Conservation (phyloP, 2,797 vertebrate genomes). For the Petrocephalus sullivani region DNA sequence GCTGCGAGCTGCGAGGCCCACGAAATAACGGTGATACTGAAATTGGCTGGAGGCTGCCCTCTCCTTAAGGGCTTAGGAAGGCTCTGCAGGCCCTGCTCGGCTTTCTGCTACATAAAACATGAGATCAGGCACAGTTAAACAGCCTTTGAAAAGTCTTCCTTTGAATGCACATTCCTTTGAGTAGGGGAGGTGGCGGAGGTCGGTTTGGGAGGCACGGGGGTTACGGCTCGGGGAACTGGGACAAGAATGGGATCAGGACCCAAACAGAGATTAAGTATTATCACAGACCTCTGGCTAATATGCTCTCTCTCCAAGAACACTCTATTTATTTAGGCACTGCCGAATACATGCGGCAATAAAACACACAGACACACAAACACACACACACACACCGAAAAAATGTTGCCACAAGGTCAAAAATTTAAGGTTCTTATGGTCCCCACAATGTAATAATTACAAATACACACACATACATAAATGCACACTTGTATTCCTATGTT, state of each 20-base stretch:
- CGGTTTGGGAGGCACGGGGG: not conserved
- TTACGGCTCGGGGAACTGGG: not conserved
- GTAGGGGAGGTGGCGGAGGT: not conserved
- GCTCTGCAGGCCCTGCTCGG: not conserved
- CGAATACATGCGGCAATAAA: not conserved
- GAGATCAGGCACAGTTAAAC: slow-evolving; percentile 17
- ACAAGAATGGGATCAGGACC: not conserved
- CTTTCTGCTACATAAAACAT: not conserved
- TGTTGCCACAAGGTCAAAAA: too few species aligned
- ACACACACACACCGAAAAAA: not conserved
- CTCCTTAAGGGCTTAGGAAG: slow-evolving; percentile 4
- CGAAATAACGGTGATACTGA: not conserved
- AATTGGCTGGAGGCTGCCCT: slow-evolving; percentile 2
- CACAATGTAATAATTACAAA: too few species aligned
- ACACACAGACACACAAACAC: not conserved
- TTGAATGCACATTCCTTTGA: not conserved
- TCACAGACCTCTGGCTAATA: not conserved
- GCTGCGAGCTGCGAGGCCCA: not conserved
- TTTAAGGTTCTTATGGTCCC: too few species aligned
- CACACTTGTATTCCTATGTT: too few species aligned
- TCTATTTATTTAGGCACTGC: not conserved
- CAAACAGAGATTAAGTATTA: slow-evolving; percentile 4
- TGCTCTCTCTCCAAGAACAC: not conserved
- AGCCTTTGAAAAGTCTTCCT: slow-evolving; percentile 14
- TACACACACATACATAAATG: too few species aligned